A percentile compares a stretch with the other conserved stretches of the same genome.
phyloP scores from a whole-genome alignment of 2,888 invertebrate genomes.

The Caenorhabditis angaria region DNA sequence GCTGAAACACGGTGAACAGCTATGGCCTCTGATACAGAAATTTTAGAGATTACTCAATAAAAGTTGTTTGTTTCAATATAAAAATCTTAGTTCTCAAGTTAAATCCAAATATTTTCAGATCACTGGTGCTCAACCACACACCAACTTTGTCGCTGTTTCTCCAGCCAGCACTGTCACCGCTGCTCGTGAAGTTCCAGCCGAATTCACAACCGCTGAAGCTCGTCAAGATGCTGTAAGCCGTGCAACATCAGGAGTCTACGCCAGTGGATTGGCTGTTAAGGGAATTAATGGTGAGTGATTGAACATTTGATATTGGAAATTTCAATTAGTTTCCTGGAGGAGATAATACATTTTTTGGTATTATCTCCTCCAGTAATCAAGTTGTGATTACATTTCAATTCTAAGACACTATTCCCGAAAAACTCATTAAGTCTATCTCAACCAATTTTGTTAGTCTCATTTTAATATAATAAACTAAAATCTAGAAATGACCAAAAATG shows the following conservation, averaged over 20 bases:
- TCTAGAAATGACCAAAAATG: too few species aligned
- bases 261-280: slow-evolving; percentile 52
- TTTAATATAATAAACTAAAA: too few species aligned
- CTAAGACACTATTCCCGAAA: too few species aligned
- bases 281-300: slow-evolving; percentile 67
- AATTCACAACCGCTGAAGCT: slow-evolving; percentile 48
- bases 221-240: slow-evolving; percentile 47
- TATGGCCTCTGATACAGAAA: slow-evolving; percentile 29
- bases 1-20: slow-evolving; percentile 31
- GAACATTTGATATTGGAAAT: too few species aligned
- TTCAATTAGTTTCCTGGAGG: too few species aligned
- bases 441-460: too few species aligned
- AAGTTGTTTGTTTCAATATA: not conserved
- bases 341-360: too few species aligned
- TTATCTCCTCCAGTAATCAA: too few species aligned
- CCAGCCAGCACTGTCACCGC: slow-evolving; percentile 48
- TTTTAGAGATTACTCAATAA: too few species aligned
- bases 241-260: slow-evolving; percentile 49
- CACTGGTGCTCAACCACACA: slow-evolving; percentile 52
- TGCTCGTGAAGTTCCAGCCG: slow-evolving; percentile 45
- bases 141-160: slow-evolving; percentile 50
- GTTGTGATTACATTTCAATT: too few species aligned
- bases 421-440: too few species aligned
- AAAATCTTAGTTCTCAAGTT: not conserved
- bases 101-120: slow-evolving; percentile 40